These are phyloP conservation scores for Semaprochilodus insignis DNA, from an alignment of 2,797 vertebrate species.

Conservation along the genomic window DNA sequence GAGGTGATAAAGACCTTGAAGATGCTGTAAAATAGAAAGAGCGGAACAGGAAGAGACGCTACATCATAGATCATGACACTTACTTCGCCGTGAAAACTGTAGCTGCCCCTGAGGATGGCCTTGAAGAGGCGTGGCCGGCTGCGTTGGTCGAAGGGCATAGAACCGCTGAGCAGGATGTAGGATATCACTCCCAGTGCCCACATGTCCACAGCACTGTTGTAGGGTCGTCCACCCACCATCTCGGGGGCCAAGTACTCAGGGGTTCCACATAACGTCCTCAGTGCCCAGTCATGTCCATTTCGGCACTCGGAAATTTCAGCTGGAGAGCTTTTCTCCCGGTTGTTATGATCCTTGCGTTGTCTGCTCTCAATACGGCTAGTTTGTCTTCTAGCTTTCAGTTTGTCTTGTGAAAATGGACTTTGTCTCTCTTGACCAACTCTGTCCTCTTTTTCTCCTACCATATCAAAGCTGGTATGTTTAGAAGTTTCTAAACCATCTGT, in stretches of 20 bases:
- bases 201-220: slow-evolving; percentile 69
- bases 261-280: slow-evolving; percentile 54
- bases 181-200: slow-evolving; percentile 74
- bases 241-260: slow-evolving; percentile 76
- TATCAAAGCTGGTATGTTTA: slow-evolving; percentile 1
- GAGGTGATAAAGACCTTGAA: neutral
- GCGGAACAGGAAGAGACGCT: slow-evolving; percentile 1
- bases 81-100: slow-evolving; percentile 71
- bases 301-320: neutral
- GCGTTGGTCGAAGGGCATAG: slow-evolving; percentile 74
- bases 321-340: slow-evolving; percentile 9
- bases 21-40: neutral
- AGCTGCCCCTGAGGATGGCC: slow-evolving; percentile 70
- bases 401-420: slow-evolving; percentile 1
- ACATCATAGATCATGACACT: slow-evolving; percentile 52
- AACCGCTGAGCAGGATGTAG: slow-evolving; percentile 74
- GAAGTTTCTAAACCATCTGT: slow-evolving; percentile 13
- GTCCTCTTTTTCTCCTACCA: neutral
- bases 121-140: slow-evolving; percentile 64
- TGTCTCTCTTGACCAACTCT: neutral
- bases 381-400: neutral
- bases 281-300: slow-evolving; percentile 47
- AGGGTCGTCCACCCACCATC: slow-evolving; percentile 64
- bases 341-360: neutral
- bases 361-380: neutral